Evolutionary conservation across 2,797 vertebrate species (phyloP), one percentile per base, ranked within the genome.

Genomic region (Phoebastria nigripes): DNA sequence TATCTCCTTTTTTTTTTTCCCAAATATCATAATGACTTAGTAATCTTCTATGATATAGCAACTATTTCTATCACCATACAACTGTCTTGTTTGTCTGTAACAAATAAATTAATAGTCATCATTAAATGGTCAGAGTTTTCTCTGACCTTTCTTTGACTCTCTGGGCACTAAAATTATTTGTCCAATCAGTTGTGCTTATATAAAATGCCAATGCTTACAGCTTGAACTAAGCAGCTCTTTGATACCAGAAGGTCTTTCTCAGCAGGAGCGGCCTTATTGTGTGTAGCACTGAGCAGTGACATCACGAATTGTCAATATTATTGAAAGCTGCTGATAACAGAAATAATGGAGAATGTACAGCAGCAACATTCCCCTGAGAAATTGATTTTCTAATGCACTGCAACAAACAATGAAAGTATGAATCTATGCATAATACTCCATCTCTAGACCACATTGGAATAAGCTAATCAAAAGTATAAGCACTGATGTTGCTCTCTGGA

Each of bases 81-180:
- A 69, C 74, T 71, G 46, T 82, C 69, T 86, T 82, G 8, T 15
- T 87, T 82, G 56, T 63, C 81, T 42, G 59, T 87, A 72, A 41
- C 13, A 44, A 80, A 93, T 59, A 94, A 94, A 95, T 89, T 91
- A 96, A 90, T 93, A 87, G 52, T 46, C 56, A 88, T 87, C 70
- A 94, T 89, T 96, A 93, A 96, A 85, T 74, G 54, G 66, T 94
- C 94, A 96, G 73, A 95, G 41, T 37, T 83, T 78, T 82, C n/a
- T 67, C 61, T 93, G 89, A 84, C 80, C 66, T 97, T 96, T 89
- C 37, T 72, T 65, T 93, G 70, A 25, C n/a, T 37, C 15, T 26
- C 56, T 37, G n/a, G 74, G 31, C 67, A 77, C 70, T 42, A 81
- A 55, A 82, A 82, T 52, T 95, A 61, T 95, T 96, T 95, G 58